Evolutionary conservation across 2,888 invertebrate genomes (phyloP), one percentile per base, ranked within the genome.

Genomic region (Bellardia pandia): DNA sequence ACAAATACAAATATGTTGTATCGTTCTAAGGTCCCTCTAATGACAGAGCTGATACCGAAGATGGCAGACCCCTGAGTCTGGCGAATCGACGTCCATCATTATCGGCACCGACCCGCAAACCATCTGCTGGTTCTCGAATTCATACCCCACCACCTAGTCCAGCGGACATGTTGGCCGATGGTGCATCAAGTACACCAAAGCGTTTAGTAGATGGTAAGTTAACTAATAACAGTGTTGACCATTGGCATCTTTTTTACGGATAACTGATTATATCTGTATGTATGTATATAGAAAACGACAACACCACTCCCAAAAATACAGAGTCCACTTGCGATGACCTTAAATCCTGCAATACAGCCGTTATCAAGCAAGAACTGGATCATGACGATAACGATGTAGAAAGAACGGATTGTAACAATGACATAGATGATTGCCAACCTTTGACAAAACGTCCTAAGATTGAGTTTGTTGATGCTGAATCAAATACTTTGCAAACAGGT

Each of bases 401-500:
- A 88, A 42, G 42, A 45, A 45, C 76, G 60, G 69, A 78, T 76
- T 83, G 72, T 51, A 51, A 74, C 30, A 89, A 53, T 72, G 85
- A 71, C 66, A 85, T 30, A 68, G 88, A 84, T 89, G 91, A 91
- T 89, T 90, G 93, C 77, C 95, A 95, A 82, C 93, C 94, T 62
- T 94, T 95, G 89, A 90, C 91, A 81, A 97, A 97, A 93, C 96
- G 97, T 91, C 95, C 96, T 58, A 95, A 97, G 92, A 97, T 96
- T 78, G 97, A 97, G 94, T 96, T 97, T 51, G 97, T 96, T 87
- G 98, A 98, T 93, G 98, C 98, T 69, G 98, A 98, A 93, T 97
- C 97, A 48, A 98, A 98, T 93, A 98, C 98, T 84, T 96, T 97
- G 94, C 97, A 97, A 94, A 97, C 97, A 94, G 98, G 98, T 98